These are phyloP conservation scores for Sebastes diaconus DNA, from an alignment of 2,797 vertebrate species.

Conservation along the genomic window DNA sequence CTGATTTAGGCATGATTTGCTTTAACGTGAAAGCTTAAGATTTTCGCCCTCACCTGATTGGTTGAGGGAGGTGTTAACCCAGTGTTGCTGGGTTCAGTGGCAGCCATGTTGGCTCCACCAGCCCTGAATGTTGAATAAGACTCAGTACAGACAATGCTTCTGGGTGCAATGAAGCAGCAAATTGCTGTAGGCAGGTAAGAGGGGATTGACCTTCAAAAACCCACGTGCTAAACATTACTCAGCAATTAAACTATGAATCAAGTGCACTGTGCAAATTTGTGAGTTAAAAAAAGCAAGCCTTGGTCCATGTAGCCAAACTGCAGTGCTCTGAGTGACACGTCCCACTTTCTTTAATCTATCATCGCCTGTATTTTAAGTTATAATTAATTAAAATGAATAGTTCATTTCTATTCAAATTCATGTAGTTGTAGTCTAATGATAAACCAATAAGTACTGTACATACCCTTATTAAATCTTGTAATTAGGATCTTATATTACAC, in stretches of 20 bases:
- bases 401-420: background rate
- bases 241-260: background rate
- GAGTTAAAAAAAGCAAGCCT: background rate
- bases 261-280: background rate
- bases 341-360: background rate
- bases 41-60: background rate
- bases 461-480: background rate
- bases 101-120: background rate
- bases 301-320: background rate
- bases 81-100: background rate
- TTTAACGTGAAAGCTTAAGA: background rate
- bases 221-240: background rate
- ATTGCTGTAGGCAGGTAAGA: background rate
- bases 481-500: background rate
- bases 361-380: background rate
- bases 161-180: constrained; percentile 1
- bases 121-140: background rate
- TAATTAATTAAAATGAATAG: background rate
- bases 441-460: background rate
- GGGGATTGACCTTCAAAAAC: background rate
- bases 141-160: background rate
- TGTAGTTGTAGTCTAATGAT: background rate
- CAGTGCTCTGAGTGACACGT: background rate
- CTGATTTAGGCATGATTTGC: background rate
- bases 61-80: background rate